phyloP scores from a whole-genome alignment of 2,113 vertebrate genomes.

The Carassius carassius region DNA sequence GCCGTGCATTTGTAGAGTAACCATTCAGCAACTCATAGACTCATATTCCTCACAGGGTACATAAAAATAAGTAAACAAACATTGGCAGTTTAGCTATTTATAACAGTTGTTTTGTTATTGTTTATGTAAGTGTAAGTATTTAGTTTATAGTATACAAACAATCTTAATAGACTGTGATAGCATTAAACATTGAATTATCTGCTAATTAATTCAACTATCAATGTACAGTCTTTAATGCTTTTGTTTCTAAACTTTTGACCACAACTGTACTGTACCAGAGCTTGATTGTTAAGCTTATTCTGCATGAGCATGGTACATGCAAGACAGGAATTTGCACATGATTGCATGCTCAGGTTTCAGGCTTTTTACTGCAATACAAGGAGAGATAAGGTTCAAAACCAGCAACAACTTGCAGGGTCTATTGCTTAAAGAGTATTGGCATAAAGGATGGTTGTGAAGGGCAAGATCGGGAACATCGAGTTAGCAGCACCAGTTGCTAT shows the following conservation, averaged over 20 bases:
- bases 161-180: neutral
- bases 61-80: neutral
- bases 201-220: neutral
- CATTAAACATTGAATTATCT: neutral
- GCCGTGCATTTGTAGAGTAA: neutral
- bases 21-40: neutral
- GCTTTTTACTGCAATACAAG: slow-evolving; percentile 35
- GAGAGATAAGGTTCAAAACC: slow-evolving; percentile 34
- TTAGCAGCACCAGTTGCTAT: neutral
- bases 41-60: neutral
- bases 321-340: slow-evolving; percentile 41
- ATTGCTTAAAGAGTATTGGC: slow-evolving; percentile 2
- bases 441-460: neutral
- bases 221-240: neutral
- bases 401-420: slow-evolving; percentile 12
- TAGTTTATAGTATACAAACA: neutral
- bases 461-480: neutral
- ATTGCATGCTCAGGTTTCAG: slow-evolving; percentile 34
- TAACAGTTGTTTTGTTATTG: neutral
- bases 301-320: slow-evolving; percentile 30
- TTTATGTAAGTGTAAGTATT: neutral
- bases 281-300: slow-evolving; percentile 42
- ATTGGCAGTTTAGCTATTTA: neutral
- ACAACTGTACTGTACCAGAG: neutral
- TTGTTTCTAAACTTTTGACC: neutral